Base-by-base conservation (phyloP, 2,888 invertebrate genomes). In the Cynaeus angustus region DNA sequence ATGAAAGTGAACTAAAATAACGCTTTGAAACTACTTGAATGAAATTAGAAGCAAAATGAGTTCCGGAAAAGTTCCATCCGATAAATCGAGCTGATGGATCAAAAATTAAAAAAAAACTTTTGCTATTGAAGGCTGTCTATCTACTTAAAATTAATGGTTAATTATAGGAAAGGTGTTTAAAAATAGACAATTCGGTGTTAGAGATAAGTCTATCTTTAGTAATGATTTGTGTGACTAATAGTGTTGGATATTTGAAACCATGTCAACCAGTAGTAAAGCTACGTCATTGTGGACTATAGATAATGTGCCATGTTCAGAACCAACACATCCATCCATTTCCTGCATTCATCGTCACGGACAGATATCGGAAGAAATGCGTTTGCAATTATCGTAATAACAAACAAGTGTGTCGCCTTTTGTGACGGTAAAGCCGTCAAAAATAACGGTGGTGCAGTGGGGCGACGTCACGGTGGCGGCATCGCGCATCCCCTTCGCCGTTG, bases 381-480 rank as follows among this genome's bases (percentile, higher is more conserved):
- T 10, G 28, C 28, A 48, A 48, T 48, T 48, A 48, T 28, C 28
- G 52, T 28, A 13, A 30, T 28, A 33, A 52, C 30, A 8, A 30
- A 8, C 30, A 55, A 55, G 33, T 26, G 3, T 37, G 53, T 53
- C 53, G 26, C 37, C 37, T 53, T n/a, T 37, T 33, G 55, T 14
- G 33, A 33, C 33, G 33, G n/a, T 9, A 33, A 9, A 33, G 33
- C 33, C 33, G 33, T 33, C 33, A 33, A 33, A 21, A 33, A 33
- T 33, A 33, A 33, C 68, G 71, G 66, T 58, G 43, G 38, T 55
- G 52, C 33, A 48, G 48, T 41, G 74, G 74, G 38, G 65, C 43
- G 74, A 74, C 75, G 74, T 62, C 67, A 52, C 69, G 67, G 68
- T 68, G 72, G 66, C 72, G 71, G 43, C 71, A 56, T 64, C 52